Base-by-base conservation (phyloP, 2,888 invertebrate species). In the Drosophila mercatorum region DNA sequence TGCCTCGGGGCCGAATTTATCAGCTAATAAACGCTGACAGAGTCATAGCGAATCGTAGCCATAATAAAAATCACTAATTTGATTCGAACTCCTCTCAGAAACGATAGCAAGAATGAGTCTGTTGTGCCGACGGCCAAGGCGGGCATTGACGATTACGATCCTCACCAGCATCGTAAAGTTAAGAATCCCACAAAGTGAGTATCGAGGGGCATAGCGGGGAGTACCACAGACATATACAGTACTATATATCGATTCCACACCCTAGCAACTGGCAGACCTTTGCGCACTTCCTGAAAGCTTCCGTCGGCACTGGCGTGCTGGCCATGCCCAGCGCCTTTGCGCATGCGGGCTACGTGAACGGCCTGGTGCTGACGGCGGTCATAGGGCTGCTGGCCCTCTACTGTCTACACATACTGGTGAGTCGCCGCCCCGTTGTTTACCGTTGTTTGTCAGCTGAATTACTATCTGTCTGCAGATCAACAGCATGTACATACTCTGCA, bases 241-340 rank as follows among this genome's bases (percentile, higher is more conserved):
- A 28, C 1, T 2, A 8, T 49, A 10, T 10, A 49, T n/a, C 8
- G 5, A 5, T 49, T n/a, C 36, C 28, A 28, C 4, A 2, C 28
- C 94, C 10, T 93, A 98, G 98, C 69, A 97, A 98, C 90, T 92
- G 95, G 92, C 97, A 98, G 90, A 98, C 98, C 0, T 94, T 98
- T 77, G 96, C 98, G 89, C 98, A 99, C 93, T 94, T 99, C 80
- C 94, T 99, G 72, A 99, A 99, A 93, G 98, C 98, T 11, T 98
- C 98, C 79, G 94, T 99, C 61, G 99, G 99, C 5, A 98, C 98
- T 12, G 99, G 99, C 0, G 98, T 99, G 55, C 93, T 99, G 68
- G 98, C 99, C 26, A 97, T 99, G 97, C 99, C 99, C 0, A 95
- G 95, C 92, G 96, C 96, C 0, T 95, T 95, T 92, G 95, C 95